Base-by-base conservation (phyloP, 1,140 invertebrate genomes). In the Diuraphis noxia region DNA sequence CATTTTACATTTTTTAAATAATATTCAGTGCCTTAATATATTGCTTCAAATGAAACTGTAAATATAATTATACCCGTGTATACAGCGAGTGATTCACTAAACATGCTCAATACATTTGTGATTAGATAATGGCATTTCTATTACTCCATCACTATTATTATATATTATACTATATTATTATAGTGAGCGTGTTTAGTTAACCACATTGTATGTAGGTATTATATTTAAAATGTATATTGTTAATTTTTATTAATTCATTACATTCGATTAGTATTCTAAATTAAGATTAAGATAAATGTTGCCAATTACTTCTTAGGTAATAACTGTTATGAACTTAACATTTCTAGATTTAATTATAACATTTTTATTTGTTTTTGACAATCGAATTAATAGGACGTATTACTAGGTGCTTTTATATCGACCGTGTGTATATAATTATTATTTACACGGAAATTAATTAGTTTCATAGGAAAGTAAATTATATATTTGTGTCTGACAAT, bases 191-290 rank as follows among this genome's bases (percentile, higher is more conserved):
- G 41, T 43, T 84, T 84, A 84, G n/a, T 19, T 9, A 23, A 52
- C 43, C 41, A 49, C 43, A 52, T 86, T 86, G 43, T 49, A 5
- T 72, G 34, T 6, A 72, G 10, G 56, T 72, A 34, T 84, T 43
- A 38, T 21, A 43, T 46, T 30, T 21, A 82, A 41, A 13, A n/a
- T 38, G 36, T 82, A 41, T 41, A 30, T 82, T 10, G 40, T 82
- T 41, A 41, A 40, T 84, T 36, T 56, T 30, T 87, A 36, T 36
- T 52, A 52, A 49, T 52, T 87, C 49, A 87, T 87, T 56, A 87
- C 85, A 87, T 87, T 87, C 49, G 36, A 88, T 88, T 88, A 88
- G 86, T 40, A 88, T 88, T 86, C 85, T 86, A 88, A 88, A 56
- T 63, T 63, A 56, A 88, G n/a, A 63, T 88, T 88, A 88, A 88